phyloP scores from a whole-genome alignment of 2,888 invertebrate species.

The Monochamus alternatus region DNA sequence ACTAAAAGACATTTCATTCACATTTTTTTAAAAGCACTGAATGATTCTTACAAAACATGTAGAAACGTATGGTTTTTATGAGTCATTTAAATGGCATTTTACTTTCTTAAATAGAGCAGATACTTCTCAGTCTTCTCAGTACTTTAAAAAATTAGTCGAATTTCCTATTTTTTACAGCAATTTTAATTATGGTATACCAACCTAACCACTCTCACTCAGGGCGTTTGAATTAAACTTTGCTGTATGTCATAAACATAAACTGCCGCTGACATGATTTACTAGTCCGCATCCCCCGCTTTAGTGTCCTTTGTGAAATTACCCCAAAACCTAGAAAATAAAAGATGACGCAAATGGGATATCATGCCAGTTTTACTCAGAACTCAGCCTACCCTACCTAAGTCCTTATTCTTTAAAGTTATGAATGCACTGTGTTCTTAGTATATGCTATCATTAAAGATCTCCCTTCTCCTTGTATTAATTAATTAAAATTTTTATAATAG shows the following conservation, averaged over 20 bases:
- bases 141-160: neutral
- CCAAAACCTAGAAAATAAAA: constrained; percentile 32
- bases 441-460: no score
- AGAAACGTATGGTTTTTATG: no score
- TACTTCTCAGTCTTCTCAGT: no score
- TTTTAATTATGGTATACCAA: constrained; percentile 13
- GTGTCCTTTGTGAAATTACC: constrained; percentile 25
- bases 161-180: neutral
- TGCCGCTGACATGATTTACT: constrained; percentile 41
- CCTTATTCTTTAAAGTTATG: neutral
- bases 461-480: no score
- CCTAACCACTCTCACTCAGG: constrained; percentile 19
- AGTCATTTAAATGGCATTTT: no score
- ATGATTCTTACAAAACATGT: no score
- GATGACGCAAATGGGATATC: constrained; percentile 9
- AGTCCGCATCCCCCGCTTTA: constrained; percentile 27
- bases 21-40: no score
- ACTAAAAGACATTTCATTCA: no score
- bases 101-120: no score
- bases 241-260: constrained; percentile 40
- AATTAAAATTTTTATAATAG: no score
- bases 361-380: neutral
- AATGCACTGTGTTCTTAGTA: neutral
- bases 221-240: constrained; percentile 19
- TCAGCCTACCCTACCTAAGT: neutral